phyloP scores from a whole-genome alignment of 2,797 vertebrate genomes.

The Arrhamphus sclerolepis region DNA sequence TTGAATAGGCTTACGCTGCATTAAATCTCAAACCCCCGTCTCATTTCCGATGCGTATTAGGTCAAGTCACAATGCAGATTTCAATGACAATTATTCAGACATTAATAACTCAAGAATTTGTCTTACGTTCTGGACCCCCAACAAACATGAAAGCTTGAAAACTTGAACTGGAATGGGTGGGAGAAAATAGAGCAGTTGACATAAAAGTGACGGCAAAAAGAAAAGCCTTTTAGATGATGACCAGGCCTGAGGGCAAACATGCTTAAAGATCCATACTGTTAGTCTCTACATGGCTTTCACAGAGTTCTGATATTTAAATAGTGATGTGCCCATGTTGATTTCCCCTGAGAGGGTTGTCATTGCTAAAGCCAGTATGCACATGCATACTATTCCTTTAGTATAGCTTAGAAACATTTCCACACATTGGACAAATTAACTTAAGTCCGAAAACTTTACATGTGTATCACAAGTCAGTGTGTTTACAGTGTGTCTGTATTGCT shows the following conservation, averaged over 20 bases:
- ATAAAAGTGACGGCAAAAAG: conserved; percentile 1
- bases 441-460: conserved; percentile 3
- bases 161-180: neutral
- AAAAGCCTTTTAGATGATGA: conserved; percentile 19
- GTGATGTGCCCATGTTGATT: conserved; percentile 48
- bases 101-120: conserved; percentile 40
- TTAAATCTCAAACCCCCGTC: conserved; percentile 57
- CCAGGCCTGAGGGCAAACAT: conserved; percentile 13
- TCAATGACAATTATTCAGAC: conserved; percentile 41
- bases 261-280: conserved; percentile 13
- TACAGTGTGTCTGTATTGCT: no score
- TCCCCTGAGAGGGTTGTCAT: conserved; percentile 57
- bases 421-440: neutral
- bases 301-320: conserved; percentile 43
- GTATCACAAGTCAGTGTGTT: conserved; percentile 23
- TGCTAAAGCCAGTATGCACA: conserved; percentile 51
- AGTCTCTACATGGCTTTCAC: conserved; percentile 31
- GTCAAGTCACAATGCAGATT: conserved; percentile 33
- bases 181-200: conserved; percentile 12
- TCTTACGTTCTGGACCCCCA: conserved; percentile 6
- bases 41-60: conserved; percentile 54
- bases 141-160: neutral
- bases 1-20: conserved; percentile 61
- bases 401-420: neutral
- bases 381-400: conserved; percentile 18